These are phyloP conservation scores for Labia minor DNA, from an alignment of 2,888 invertebrate genomes.

Conservation along the genomic window DNA sequence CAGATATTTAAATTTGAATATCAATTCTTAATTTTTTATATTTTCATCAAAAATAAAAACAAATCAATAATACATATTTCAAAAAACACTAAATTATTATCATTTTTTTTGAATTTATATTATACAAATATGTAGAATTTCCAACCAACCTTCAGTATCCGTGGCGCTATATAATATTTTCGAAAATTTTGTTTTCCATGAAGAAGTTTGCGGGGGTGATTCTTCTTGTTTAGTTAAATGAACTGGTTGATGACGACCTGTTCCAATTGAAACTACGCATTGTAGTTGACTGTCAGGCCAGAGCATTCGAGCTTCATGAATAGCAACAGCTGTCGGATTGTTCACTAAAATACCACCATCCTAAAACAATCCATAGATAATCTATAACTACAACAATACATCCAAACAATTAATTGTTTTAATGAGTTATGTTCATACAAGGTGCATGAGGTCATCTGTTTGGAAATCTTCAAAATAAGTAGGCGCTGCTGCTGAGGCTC, in stretches of 20 bases:
- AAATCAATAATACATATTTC: no score
- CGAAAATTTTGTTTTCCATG: slow-evolving; percentile 67
- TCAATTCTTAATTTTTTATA: no score
- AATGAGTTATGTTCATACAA: slow-evolving; percentile 38
- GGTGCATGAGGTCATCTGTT: slow-evolving; percentile 56
- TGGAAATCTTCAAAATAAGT: slow-evolving; percentile 79
- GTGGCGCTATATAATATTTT: slow-evolving; percentile 77
- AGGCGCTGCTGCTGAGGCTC: slow-evolving; percentile 86
- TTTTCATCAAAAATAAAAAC: no score
- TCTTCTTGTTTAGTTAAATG: slow-evolving; percentile 34
- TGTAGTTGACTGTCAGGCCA: slow-evolving; percentile 66
- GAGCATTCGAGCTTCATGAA: slow-evolving; percentile 74
- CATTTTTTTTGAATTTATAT: no score
- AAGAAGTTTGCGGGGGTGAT: slow-evolving; percentile 36
- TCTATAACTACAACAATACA: not conserved
- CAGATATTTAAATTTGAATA: no score
- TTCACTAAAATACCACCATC: slow-evolving; percentile 78
- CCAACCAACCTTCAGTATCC: slow-evolving; percentile 61
- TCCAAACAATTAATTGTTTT: no score
- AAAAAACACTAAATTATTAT: no score
- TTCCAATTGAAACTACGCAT: slow-evolving; percentile 76
- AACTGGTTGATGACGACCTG: slow-evolving; percentile 47
- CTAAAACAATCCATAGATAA: slow-evolving; percentile 34
- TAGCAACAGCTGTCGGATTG: slow-evolving; percentile 78
- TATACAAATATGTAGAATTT: no score